Conservation (phyloP, 2,113 vertebrate species). For the Benitochromis conjunctus region DNA sequence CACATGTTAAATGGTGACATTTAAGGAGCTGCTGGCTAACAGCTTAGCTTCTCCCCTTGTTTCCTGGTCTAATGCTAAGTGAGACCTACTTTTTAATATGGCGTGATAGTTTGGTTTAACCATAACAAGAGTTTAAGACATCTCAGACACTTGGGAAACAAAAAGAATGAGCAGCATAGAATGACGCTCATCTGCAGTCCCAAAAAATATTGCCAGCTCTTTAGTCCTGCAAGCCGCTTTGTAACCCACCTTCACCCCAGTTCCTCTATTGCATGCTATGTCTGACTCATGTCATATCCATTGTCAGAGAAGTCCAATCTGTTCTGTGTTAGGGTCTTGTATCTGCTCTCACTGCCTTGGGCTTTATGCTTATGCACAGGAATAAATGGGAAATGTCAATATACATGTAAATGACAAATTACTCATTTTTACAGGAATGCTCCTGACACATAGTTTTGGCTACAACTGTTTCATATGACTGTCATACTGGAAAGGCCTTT, state of each 20-base stretch:
- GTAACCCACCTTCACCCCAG: not conserved
- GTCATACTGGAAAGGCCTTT: not conserved
- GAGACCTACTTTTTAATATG: not conserved
- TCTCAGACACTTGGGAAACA: not conserved
- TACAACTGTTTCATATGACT: not conserved
- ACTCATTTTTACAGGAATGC: not conserved
- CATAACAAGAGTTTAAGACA: not conserved
- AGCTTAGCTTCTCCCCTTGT: no score
- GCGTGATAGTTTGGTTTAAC: not conserved
- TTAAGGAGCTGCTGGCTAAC: not conserved
- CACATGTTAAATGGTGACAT: not conserved
- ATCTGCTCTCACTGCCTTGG: not conserved
- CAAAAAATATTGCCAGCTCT: not conserved
- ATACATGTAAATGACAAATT: not conserved
- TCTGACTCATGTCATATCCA: not conserved
- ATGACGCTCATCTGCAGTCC: not conserved
- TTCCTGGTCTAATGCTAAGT: not conserved
- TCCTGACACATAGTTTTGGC: not conserved
- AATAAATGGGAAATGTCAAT: not conserved
- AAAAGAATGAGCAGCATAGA: not conserved
- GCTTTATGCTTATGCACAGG: not conserved
- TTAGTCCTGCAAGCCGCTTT: not conserved
- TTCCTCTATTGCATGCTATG: not conserved
- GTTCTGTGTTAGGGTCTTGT: not conserved
- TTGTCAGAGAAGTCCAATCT: rapidly evolving